Evolutionary conservation across 2,797 vertebrate genomes (phyloP).

Genomic region (Myotis pilosus): DNA sequence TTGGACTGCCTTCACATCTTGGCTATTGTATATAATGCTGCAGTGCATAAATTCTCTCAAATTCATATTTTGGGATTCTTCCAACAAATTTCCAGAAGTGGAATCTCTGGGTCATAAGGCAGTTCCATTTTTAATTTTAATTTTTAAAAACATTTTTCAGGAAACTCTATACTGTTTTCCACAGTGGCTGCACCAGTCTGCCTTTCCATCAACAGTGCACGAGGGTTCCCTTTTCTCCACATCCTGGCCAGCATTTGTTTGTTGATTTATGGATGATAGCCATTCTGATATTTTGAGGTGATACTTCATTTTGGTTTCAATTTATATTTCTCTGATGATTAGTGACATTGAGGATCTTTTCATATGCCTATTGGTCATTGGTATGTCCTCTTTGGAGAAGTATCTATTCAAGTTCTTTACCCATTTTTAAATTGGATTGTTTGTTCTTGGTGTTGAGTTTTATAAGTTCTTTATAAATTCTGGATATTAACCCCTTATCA

Average conservation of each 20-base stretch:
- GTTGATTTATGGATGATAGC: background rate
- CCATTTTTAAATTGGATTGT: background rate
- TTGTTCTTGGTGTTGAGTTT: background rate
- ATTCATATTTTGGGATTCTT: background rate
- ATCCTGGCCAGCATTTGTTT: background rate
- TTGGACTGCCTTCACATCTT: background rate
- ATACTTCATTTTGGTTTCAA: background rate
- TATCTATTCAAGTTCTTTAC: background rate
- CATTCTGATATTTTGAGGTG: background rate
- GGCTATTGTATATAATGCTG: background rate
- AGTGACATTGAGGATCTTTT: background rate
- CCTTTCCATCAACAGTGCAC: background rate
- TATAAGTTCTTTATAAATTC: background rate
- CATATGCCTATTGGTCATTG: background rate
- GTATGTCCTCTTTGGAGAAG: background rate
- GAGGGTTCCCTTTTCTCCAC: background rate
- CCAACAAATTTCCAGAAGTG: background rate
- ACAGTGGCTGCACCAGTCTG: background rate
- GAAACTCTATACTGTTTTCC: background rate
- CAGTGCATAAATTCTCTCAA: background rate
- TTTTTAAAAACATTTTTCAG: background rate
- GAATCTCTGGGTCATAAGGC: background rate
- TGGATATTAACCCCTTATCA: background rate
- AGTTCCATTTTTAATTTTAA: background rate
- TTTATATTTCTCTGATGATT: background rate